phyloP scores from a whole-genome alignment of 2,797 vertebrate genomes.

The Pampus argenteus region DNA sequence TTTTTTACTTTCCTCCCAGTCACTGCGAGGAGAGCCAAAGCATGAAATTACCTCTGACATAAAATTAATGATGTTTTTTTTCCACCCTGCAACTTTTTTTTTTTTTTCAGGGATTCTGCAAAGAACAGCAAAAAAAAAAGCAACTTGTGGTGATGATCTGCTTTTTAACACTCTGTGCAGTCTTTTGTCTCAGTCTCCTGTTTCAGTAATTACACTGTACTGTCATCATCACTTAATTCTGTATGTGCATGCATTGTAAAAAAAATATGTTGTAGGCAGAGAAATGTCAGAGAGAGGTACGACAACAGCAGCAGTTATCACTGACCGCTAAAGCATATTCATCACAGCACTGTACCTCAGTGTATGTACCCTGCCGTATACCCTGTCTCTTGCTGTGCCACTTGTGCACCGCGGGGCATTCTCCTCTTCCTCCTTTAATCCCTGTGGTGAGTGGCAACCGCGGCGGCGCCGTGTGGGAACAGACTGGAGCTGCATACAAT shows the following conservation, averaged over 20 bases:
- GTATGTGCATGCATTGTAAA: background rate
- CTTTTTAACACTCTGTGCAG: no score
- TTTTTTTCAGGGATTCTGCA: background rate
- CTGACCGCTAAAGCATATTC: slow-evolving; percentile 36
- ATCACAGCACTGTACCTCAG: slow-evolving; percentile 25
- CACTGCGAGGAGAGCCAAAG: background rate
- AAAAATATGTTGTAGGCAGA: slow-evolving; percentile 5
- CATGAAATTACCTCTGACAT: background rate
- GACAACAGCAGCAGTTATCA: background rate
- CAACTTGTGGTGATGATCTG: slow-evolving; percentile 8
- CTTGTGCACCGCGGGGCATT: slow-evolving; percentile 33
- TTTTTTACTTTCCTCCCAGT: background rate
- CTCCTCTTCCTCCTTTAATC: slow-evolving; percentile 49
- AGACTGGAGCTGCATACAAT: slow-evolving; percentile 55
- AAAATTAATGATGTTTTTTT: slow-evolving; percentile 2
- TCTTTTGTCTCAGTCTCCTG: slow-evolving; percentile 19
- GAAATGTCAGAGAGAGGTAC: background rate
- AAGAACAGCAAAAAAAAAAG: background rate
- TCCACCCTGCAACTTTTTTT: slow-evolving; percentile 17
- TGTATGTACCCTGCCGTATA: slow-evolving; percentile 14
- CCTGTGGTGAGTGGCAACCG: slow-evolving; percentile 30
- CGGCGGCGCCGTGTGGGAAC: slow-evolving; percentile 64
- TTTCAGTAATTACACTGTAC: slow-evolving; percentile 16
- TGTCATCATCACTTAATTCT: slow-evolving; percentile 9
- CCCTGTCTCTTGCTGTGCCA: slow-evolving; percentile 28